Conservation (phyloP, 2,888 invertebrate species). For the Tridacna gigas region DNA sequence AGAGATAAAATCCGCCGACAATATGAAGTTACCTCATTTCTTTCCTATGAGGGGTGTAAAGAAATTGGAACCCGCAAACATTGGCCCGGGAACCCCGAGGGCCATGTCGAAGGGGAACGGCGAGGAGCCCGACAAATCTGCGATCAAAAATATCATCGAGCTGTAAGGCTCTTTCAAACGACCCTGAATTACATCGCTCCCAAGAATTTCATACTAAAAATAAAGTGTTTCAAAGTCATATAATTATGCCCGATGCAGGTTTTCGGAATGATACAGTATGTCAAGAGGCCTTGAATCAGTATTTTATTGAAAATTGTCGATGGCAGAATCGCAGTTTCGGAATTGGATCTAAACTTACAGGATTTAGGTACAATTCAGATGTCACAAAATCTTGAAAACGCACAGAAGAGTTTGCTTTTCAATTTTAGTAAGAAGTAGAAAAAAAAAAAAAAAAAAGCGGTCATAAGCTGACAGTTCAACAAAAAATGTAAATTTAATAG, state of each 20-base stretch:
- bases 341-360: background rate
- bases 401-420: constrained; percentile 2
- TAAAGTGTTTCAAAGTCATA: no score
- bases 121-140: background rate
- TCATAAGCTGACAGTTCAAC: no score
- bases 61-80: background rate
- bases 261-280: background rate
- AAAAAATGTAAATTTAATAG: background rate
- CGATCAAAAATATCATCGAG: no score
- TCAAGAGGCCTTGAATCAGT: background rate
- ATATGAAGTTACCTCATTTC: constrained; percentile 4
- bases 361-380: background rate
- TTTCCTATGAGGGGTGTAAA: background rate
- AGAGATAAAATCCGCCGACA: background rate
- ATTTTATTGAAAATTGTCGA: background rate
- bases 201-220: no score
- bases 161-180: no score
- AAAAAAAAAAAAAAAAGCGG: no score
- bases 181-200: no score
- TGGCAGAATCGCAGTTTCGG: background rate
- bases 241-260: no score
- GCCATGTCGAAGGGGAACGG: constrained; percentile 28
- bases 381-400: constrained; percentile 16
- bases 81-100: constrained; percentile 14
- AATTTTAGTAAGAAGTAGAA: no score